phyloP scores from a whole-genome alignment of 64 coral and sea anemone genomes.

The Actinia equina region DNA sequence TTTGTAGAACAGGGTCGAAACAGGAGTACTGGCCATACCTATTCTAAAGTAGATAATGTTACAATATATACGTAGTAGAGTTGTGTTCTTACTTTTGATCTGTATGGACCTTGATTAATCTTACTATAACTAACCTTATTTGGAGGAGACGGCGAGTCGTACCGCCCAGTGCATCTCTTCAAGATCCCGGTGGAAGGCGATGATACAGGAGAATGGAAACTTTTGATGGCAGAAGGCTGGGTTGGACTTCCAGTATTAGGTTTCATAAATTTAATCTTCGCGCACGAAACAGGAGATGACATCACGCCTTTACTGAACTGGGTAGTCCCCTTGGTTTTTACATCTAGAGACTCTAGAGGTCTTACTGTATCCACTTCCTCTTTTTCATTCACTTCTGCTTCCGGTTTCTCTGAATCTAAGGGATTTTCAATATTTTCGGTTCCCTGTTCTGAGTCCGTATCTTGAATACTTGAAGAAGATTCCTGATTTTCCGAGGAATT shows the following conservation, averaged over 20 bases:
- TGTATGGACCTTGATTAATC: not conserved
- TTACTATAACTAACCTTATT: not conserved
- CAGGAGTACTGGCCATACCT: no score
- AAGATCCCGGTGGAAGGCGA: constrained; percentile 82
- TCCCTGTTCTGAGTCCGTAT: not conserved
- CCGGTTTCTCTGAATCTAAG: not conserved
- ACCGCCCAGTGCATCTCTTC: constrained; percentile 50
- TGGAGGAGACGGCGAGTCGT: constrained; percentile 76
- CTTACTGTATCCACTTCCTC: not conserved
- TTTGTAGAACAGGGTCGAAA: no score
- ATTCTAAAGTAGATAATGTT: no score
- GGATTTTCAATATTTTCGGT: not conserved
- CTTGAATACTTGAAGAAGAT: not conserved
- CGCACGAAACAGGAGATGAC: constrained; percentile 65
- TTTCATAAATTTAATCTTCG: constrained; percentile 67
- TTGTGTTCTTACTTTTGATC: no score
- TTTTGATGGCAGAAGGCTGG: not conserved
- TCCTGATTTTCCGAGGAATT: not conserved
- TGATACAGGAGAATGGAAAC: constrained; percentile 46
- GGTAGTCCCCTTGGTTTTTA: not conserved
- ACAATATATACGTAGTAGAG: no score
- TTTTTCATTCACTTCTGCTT: constrained; percentile 5
- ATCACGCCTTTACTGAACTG: constrained; percentile 15
- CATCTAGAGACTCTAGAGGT: not conserved
- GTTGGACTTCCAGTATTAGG: constrained; percentile 18